A percentile compares a stretch with the other conserved stretches of the same genome.
Conservation (phyloP, 37 sponge, comb jelly and placozoan species). For the Petrosia ficiformis region DNA sequence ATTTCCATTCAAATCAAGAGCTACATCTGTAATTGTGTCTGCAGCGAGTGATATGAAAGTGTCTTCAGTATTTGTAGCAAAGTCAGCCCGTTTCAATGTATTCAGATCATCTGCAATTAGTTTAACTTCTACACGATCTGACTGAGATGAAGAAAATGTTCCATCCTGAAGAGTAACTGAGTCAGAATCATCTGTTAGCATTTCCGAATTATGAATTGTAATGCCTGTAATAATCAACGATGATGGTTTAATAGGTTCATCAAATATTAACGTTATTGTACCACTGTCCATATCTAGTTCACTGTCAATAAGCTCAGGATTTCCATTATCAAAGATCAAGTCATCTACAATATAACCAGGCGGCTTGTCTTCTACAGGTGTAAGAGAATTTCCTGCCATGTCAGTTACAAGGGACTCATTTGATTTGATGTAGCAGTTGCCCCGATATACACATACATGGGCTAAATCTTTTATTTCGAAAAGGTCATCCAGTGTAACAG, state of each 20-base stretch:
- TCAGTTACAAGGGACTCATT: conserved; percentile 46
- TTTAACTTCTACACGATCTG: conserved; percentile 26
- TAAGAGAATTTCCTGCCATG: conserved; percentile 52
- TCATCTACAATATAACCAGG: conserved; percentile 73
- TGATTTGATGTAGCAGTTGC: conserved; percentile 75
- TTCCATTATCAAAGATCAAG: conserved; percentile 39
- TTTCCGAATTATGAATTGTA: conserved; percentile 35
- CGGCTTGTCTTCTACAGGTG: conserved; percentile 37
- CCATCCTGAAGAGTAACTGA: conserved; percentile 57
- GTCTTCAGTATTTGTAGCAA: conserved; percentile 42
- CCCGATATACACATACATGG: conserved; percentile 75
- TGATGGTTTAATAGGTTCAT: conserved; percentile 62
- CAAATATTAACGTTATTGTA: conserved; percentile 64
- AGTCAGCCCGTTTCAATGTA: conserved; percentile 42
- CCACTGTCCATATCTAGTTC: conserved; percentile 72
- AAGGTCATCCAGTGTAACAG: conserved; percentile 47
- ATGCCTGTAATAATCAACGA: conserved; percentile 55
- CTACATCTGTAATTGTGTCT: conserved; percentile 56
- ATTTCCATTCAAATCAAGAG: conserved; percentile 13
- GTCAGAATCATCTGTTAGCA: background rate
- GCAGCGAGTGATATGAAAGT: conserved; percentile 45
- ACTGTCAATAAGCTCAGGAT: conserved; percentile 46
- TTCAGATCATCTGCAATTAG: conserved; percentile 59
- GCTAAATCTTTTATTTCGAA: conserved; percentile 43
- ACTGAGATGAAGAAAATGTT: background rate